Percentiles rank a stretch among this genome's conserved stretches.
Evolutionary conservation across 2,888 invertebrate species (phyloP).

Genomic region (Taenaris catops): DNA sequence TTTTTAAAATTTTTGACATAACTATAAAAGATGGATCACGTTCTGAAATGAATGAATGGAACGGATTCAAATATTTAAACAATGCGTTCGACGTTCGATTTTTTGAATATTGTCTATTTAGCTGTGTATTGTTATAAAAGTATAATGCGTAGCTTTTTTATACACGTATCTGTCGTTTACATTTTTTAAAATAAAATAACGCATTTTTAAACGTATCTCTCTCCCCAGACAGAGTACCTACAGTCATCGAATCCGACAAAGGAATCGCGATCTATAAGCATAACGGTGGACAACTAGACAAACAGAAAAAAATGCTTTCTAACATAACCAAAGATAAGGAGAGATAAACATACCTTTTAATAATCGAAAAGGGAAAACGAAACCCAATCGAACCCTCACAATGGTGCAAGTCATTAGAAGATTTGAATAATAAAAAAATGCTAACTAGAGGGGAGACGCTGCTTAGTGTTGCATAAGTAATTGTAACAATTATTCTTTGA

Average conservation of each 20-base stretch:
- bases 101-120: slow-evolving; percentile 30
- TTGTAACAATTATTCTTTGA: slow-evolving; percentile 74
- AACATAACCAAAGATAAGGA: too few relatives aligned
- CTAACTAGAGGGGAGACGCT: slow-evolving; percentile 49
- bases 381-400: slow-evolving; percentile 38
- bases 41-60: slow-evolving; percentile 49
- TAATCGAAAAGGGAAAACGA: slow-evolving; percentile 25
- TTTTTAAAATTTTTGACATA: slow-evolving; percentile 55
- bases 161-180: too few relatives aligned
- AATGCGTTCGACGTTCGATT: slow-evolving; percentile 45
- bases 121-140: slow-evolving; percentile 22
- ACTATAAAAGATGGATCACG: slow-evolving; percentile 68
- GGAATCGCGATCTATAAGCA: too few relatives aligned
- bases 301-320: too few relatives aligned
- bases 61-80: slow-evolving; percentile 46
- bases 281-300: too few relatives aligned
- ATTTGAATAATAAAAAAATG: slow-evolving; percentile 69
- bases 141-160: too few relatives aligned
- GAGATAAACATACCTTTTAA: too few relatives aligned
- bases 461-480: slow-evolving; percentile 66
- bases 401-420: slow-evolving; percentile 58
- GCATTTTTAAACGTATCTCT: too few relatives aligned
- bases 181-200: too few relatives aligned
- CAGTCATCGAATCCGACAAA: too few relatives aligned
- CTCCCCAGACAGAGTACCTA: too few relatives aligned